phyloP scores from a whole-genome alignment of 2,888 invertebrate genomes.

The Sabatieria punctata region DNA sequence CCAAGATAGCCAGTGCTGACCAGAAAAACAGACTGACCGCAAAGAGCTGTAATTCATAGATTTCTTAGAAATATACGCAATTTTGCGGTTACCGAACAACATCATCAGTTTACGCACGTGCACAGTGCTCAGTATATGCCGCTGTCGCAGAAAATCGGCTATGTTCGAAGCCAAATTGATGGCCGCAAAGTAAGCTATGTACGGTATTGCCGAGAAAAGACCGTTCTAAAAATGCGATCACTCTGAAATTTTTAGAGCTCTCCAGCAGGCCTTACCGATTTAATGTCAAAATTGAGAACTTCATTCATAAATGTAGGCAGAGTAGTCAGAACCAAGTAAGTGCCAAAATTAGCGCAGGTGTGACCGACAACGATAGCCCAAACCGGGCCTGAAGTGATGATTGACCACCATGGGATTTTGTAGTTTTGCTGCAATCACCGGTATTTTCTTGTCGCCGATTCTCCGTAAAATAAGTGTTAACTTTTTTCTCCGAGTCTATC shows the following conservation, averaged over 20 bases:
- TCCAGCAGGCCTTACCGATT: no score
- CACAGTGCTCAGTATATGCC: background rate
- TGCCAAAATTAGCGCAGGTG: constrained; percentile 8
- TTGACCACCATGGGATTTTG: no score
- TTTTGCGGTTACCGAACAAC: no score
- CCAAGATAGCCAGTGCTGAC: constrained; percentile 24
- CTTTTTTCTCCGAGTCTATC: no score
- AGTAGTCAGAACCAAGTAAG: constrained; percentile 27
- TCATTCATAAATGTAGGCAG: constrained; percentile 30
- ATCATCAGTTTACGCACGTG: background rate
- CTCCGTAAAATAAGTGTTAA: no score
- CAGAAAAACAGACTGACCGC: constrained; percentile 14
- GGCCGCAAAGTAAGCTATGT: background rate
- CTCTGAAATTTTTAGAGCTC: no score
- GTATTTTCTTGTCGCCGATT: no score
- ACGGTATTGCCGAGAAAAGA: background rate
- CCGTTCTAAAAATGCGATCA: background rate
- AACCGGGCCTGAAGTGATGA: no score
- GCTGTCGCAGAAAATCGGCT: background rate
- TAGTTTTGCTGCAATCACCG: no score
- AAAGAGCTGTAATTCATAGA: no score
- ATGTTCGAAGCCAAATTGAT: background rate
- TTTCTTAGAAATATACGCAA: no score
- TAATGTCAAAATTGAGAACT: constrained; percentile 28
- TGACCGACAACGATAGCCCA: constrained; percentile 8